A percentile compares a stretch with the other conserved stretches of the same genome.
Evolutionary conservation across 2,888 invertebrate genomes (phyloP).

Genomic region (Leistus spinibarbis): DNA sequence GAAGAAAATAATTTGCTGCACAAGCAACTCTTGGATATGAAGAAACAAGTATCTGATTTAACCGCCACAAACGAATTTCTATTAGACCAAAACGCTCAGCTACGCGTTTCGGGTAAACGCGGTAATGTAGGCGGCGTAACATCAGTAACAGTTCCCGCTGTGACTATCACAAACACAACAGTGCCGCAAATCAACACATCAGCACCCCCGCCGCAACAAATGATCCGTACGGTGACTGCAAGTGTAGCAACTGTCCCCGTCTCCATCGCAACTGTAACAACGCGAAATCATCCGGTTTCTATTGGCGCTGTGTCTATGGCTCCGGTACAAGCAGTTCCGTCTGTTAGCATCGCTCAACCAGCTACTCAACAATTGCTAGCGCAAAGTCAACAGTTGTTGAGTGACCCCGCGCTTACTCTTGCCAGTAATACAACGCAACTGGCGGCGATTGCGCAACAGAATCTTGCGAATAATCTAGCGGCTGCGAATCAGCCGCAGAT

Average conservation of each 20-base stretch:
- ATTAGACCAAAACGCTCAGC: constrained; percentile 76
- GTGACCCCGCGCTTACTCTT: constrained; percentile 47
- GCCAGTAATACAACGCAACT: constrained; percentile 55
- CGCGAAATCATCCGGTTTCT: constrained; percentile 54
- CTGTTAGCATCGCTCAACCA: constrained; percentile 65
- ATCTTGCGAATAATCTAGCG: constrained; percentile 54
- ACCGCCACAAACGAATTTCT: constrained; percentile 80
- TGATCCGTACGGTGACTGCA: constrained; percentile 63
- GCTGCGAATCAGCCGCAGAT: constrained; percentile 50
- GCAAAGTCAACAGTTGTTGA: constrained; percentile 53
- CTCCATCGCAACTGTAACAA: constrained; percentile 65
- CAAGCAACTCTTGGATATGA: constrained; percentile 71
- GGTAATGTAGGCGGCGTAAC: constrained; percentile 58
- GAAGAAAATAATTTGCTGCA: constrained; percentile 72
- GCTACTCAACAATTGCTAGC: constrained; percentile 58
- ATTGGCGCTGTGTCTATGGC: constrained; percentile 64
- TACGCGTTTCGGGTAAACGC: constrained; percentile 66
- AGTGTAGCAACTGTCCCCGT: constrained; percentile 67
- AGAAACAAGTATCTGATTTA: constrained; percentile 72
- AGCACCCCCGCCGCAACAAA: constrained; percentile 56
- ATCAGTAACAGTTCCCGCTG: constrained; percentile 65
- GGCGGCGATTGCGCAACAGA: constrained; percentile 56
- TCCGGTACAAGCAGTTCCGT: constrained; percentile 62
- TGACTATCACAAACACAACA: constrained; percentile 64
- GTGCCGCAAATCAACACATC: constrained; percentile 60